These are phyloP conservation scores for Lycaon pictus DNA, from an alignment of 2,113 vertebrate species.

Conservation along the genomic window DNA sequence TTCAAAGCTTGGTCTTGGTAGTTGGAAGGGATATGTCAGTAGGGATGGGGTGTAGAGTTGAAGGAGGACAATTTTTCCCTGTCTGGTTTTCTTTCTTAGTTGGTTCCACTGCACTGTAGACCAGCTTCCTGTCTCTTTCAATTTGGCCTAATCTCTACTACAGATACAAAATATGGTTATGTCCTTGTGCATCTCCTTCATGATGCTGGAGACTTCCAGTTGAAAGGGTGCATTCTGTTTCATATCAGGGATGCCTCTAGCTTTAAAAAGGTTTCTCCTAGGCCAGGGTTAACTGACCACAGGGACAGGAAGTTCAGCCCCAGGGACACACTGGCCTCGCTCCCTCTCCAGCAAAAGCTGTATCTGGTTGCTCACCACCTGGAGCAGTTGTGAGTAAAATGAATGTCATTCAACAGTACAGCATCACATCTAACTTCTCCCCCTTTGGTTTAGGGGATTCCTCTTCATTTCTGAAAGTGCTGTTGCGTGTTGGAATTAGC, in stretches of 20 bases:
- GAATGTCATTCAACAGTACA: neutral
- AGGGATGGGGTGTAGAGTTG: rapidly evolving
- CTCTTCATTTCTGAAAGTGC: neutral
- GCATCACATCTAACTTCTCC: neutral
- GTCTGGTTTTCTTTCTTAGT: neutral
- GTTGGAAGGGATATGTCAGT: neutral
- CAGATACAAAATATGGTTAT: neutral
- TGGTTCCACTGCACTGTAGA: neutral
- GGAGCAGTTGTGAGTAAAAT: neutral
- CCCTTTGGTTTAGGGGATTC: neutral
- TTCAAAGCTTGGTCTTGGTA: neutral
- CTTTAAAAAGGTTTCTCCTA: neutral
- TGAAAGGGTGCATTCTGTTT: neutral
- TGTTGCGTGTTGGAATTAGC: neutral
- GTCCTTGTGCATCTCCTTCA: neutral
- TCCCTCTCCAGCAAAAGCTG: neutral
- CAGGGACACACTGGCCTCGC: neutral
- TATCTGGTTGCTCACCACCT: neutral
- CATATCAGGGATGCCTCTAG: neutral
- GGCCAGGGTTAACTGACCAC: neutral
- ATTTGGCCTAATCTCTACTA: neutral
- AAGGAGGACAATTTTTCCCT: neutral
- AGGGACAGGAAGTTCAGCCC: neutral
- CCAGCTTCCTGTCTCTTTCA: neutral
- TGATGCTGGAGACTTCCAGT: neutral